Evolutionary conservation across 2,113 vertebrate genomes (phyloP).

Genomic region (Hippotragus niger): DNA sequence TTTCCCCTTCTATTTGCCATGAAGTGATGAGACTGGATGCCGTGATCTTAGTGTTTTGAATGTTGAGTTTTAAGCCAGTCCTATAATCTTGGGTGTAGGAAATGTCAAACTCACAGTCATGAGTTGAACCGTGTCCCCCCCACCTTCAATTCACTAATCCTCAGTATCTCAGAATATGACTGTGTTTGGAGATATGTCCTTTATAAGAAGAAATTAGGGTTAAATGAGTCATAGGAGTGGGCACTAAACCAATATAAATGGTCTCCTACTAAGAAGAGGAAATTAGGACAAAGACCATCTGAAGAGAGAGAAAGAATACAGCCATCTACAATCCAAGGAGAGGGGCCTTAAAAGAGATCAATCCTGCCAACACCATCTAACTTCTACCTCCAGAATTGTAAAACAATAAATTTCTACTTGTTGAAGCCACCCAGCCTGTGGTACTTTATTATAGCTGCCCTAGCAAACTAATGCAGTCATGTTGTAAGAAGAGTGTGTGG

Average conservation of each 20-base stretch:
- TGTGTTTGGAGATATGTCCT: background rate
- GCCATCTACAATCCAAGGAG: background rate
- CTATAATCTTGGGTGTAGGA: background rate
- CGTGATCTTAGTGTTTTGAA: background rate
- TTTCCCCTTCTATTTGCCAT: background rate
- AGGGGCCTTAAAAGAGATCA: background rate
- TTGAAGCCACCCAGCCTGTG: background rate
- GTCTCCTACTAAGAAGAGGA: background rate
- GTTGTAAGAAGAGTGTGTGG: background rate
- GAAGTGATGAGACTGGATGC: background rate
- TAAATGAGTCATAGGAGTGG: background rate
- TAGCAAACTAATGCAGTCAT: background rate
- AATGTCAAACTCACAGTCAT: background rate
- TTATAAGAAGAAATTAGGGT: background rate
- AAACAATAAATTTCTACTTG: background rate
- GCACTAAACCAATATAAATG: background rate
- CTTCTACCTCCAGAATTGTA: background rate
- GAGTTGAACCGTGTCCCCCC: background rate
- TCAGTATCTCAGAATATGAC: background rate
- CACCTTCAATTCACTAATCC: background rate
- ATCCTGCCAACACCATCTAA: background rate
- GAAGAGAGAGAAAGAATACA: background rate
- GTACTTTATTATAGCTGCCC: background rate
- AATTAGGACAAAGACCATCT: background rate
- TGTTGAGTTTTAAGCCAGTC: background rate